Evolutionary conservation across 1,140 invertebrate genomes (phyloP).

Genomic region (Drosophila guanche): DNA sequence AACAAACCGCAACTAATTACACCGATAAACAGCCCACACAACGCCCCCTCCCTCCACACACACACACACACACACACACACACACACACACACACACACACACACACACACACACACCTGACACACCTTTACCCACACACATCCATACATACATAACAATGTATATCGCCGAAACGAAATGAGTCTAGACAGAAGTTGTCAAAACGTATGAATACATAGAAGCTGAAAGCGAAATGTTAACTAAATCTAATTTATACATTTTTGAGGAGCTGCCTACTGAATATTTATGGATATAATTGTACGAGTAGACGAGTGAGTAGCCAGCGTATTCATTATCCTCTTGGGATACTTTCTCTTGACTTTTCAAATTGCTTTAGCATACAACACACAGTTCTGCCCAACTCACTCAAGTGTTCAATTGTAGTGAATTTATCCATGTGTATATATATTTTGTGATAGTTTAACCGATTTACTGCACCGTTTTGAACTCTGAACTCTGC

Average conservation of each 20-base stretch:
- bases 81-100: constrained; percentile 19
- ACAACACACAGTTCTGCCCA: constrained; percentile 42
- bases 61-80: constrained; percentile 17
- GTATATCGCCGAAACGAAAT: constrained; percentile 42
- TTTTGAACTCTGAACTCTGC: constrained; percentile 32
- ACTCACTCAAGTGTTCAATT: constrained; percentile 70
- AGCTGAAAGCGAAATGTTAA: constrained; percentile 58
- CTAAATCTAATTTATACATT: constrained; percentile 48
- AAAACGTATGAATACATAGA: constrained; percentile 43
- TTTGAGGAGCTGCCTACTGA: constrained; percentile 24
- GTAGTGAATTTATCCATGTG: constrained; percentile 40
- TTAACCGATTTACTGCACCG: constrained; percentile 60
- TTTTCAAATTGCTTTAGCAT: constrained; percentile 18
- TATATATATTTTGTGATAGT: constrained; percentile 67
- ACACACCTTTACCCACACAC: constrained; percentile 15
- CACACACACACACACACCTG: constrained; percentile 21
- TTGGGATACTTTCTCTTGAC: constrained; percentile 5
- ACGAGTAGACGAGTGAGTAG: not conserved
- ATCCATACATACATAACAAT: constrained; percentile 21
- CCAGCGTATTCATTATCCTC: constrained; percentile 29
- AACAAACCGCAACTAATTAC: constrained; percentile 32
- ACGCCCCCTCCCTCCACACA: constrained; percentile 11
- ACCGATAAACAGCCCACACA: constrained; percentile 31
- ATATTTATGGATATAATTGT: constrained; percentile 20
- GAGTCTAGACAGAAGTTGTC: constrained; percentile 50